phyloP scores from a whole-genome alignment of 2,113 vertebrate species.

The Campylorhamphus procurvoides region DNA sequence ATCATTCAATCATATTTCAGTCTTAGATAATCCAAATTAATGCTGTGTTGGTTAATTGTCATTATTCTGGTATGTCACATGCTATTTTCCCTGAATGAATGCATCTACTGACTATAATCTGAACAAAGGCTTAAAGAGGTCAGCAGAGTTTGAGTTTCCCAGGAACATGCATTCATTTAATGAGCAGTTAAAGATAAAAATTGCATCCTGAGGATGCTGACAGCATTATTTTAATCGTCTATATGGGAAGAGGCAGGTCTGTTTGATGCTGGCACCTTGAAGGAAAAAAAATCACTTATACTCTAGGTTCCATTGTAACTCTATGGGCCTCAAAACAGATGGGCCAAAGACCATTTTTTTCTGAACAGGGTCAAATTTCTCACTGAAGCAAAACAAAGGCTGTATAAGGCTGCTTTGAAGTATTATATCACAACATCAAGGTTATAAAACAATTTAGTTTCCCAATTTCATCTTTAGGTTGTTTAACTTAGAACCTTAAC shows the following conservation, averaged over 20 bases:
- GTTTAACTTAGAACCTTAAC: neutral
- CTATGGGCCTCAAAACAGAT: neutral
- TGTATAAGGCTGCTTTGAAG: neutral
- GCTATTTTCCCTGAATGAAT: slow-evolving; percentile 44
- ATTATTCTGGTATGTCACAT: slow-evolving; percentile 32
- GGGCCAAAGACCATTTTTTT: neutral
- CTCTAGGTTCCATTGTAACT: neutral
- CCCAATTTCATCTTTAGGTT: neutral
- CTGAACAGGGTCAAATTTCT: neutral
- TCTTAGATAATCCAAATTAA: slow-evolving; percentile 24
- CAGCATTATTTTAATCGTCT: neutral
- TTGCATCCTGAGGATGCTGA: neutral
- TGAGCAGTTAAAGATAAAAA: neutral
- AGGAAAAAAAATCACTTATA: neutral
- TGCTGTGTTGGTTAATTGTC: slow-evolving; percentile 29
- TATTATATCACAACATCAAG: neutral
- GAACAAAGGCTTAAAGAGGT: slow-evolving; percentile 31
- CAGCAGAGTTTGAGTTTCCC: slow-evolving; percentile 14
- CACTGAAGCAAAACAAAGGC: neutral
- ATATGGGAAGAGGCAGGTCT: neutral
- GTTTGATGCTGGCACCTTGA: neutral
- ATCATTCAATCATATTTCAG: slow-evolving; percentile 2
- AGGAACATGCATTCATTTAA: neutral
- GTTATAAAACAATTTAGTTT: neutral
- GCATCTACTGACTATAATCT: slow-evolving; percentile 30